Conservation (phyloP, 2,113 vertebrate genomes). For the Pseudorasbora parva region DNA sequence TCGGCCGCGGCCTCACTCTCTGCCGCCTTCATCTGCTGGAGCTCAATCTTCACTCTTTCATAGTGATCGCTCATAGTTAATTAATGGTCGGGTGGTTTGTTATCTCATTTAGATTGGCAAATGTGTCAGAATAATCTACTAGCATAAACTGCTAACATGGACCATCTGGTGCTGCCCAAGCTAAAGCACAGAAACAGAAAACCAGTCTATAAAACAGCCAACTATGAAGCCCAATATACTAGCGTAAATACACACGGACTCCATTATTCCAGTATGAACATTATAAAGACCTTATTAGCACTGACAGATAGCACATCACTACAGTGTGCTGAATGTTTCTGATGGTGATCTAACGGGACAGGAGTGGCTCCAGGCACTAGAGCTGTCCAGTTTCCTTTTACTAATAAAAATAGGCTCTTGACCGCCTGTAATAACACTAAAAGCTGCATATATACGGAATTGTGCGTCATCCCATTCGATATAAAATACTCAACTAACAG, state of each 20-base stretch:
- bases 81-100: neutral
- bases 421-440: neutral
- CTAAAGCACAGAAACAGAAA: conserved; percentile 6
- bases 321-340: neutral
- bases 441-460: neutral
- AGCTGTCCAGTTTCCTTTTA: neutral
- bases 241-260: neutral
- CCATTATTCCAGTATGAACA: neutral
- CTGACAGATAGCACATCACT: neutral
- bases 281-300: neutral
- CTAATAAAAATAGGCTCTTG: neutral
- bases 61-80: conserved; percentile 70
- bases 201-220: neutral
- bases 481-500: neutral
- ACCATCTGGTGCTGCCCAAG: neutral
- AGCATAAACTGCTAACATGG: conserved; percentile 19
- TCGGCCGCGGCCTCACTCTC: conserved; percentile 53
- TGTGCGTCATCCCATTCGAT: conserved; percentile 5
- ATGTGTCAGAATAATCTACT: conserved; percentile 3
- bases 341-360: conserved; percentile 24
- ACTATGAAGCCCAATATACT: neutral
- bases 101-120: conserved; percentile 1
- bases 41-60: conserved; percentile 65
- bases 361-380: conserved; percentile 15
- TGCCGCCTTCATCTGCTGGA: conserved; percentile 66